Evolutionary conservation across 2,888 invertebrate species (phyloP), one percentile per base, ranked within the genome.

Genomic region (Danaus chrysippus): DNA sequence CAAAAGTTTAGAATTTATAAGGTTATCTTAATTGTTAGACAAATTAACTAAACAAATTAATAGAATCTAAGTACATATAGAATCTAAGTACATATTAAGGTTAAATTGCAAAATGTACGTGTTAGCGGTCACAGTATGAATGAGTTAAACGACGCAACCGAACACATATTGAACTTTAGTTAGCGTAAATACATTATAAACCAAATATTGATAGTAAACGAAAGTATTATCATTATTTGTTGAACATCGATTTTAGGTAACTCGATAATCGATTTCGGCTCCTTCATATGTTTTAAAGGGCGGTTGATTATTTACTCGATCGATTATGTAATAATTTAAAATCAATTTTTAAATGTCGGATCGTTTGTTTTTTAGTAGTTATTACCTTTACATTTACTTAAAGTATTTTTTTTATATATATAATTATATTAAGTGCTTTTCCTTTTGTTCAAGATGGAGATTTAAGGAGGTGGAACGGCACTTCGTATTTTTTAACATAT

Each of bases 381-480:
- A 19, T 10, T 2, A 34, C 42, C 9, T 12, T 17, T 17, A 13
- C 49, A 15, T n/a, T 17, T 17, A 49, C 11, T 8, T 19, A n/a
- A 13, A 49, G n/a, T n/a, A 53, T 19, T 55, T 42, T 55, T 42
- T 15, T 15, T 42, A 55, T 15, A 55, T 42, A 42, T 55, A 42
- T 11, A 12, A n/a, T 15, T 12, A 55, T 55, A 55, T 55, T 55
- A 55, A 44, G 34, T 42, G 41, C 2, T 42, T 56, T 52, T 54
- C 0, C 71, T 60, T 71, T 73, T 69, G 65, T 84, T 82, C 2
- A 84, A 91, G 91, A 91, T 91, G 91, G 87, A 85, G 67, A 75
- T 86, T n/a, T n/a, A 57, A 77, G 81, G 65, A 78, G 82, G 66
- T 74, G 81, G 15, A 78, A 80, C 19, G 79, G 86, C 59, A 83